Conservation (phyloP, 2,113 vertebrate genomes). For the Diadophis punctatus region DNA sequence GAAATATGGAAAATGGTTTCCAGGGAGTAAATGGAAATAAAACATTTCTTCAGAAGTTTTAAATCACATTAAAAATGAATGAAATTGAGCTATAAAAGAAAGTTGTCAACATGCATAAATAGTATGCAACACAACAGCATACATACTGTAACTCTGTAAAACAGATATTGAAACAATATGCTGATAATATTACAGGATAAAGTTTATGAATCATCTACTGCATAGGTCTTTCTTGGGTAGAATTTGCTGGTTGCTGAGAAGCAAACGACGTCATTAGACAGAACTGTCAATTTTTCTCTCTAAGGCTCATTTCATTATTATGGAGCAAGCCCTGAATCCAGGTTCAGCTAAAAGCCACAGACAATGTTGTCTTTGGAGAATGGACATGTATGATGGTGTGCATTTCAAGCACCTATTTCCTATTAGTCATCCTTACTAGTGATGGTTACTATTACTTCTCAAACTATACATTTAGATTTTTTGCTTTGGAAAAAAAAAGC, state of each 20-base stretch:
- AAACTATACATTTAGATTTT: background rate
- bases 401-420: background rate
- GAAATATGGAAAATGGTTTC: constrained; percentile 1
- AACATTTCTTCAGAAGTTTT: constrained; percentile 37
- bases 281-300: background rate
- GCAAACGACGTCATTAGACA: background rate
- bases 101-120: constrained; percentile 13
- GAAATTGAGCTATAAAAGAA: constrained; percentile 23
- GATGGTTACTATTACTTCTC: background rate
- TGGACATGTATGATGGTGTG: background rate
- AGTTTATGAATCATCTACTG: background rate
- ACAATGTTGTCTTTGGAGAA: background rate
- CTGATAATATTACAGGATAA: background rate
- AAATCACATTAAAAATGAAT: constrained; percentile 51
- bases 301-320: background rate
- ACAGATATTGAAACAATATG: constrained; percentile 1
- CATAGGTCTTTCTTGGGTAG: background rate
- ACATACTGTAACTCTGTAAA: constrained; percentile 32
- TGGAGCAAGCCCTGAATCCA: background rate
- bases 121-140: constrained; percentile 36
- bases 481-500: background rate
- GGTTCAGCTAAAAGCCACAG: background rate
- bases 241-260: background rate
- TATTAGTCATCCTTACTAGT: background rate
- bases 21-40: constrained; percentile 25